Percentiles rank a stretch among this genome's conserved stretches.
Conservation (phyloP, 1,140 invertebrate genomes). For the Nasonia giraulti region DNA sequence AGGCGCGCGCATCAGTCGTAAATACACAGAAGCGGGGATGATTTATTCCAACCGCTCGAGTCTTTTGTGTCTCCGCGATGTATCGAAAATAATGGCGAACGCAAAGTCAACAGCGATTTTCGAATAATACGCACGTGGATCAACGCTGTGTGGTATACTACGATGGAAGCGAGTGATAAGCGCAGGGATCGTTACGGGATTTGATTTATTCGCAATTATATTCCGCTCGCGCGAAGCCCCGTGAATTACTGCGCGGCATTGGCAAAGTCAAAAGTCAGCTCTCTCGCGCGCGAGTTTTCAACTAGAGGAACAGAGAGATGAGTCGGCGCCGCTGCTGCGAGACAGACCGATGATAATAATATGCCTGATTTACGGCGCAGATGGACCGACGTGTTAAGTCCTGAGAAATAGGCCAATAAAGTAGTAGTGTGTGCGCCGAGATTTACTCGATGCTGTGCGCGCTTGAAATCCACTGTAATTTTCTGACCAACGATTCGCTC, state of each 20-base stretch:
- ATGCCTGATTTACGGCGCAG: conserved; percentile 64
- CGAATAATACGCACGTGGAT: neutral
- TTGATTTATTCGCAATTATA: conserved; percentile 8
- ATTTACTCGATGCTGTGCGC: neutral
- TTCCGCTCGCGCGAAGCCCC: neutral
- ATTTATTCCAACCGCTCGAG: neutral
- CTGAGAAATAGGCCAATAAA: conserved; percentile 55
- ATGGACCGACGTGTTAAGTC: conserved; percentile 32
- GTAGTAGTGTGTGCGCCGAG: conserved; percentile 34
- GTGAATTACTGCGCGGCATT: conserved; percentile 3
- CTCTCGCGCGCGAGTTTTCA: neutral
- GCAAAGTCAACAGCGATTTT: neutral
- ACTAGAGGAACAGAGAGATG: neutral
- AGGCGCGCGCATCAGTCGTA: neutral
- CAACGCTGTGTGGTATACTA: neutral
- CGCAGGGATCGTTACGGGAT: neutral
- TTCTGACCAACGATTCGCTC: neutral
- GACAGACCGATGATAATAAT: conserved; percentile 58
- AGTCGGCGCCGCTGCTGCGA: neutral
- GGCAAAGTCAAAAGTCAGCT: neutral
- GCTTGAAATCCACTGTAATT: conserved; percentile 20
- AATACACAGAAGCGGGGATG: neutral
- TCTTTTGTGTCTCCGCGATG: neutral
- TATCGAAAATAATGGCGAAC: no score
- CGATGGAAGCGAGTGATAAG: neutral